These are phyloP conservation scores for Turnix velox DNA, from an alignment of 2,113 vertebrate genomes.

Conservation along the genomic window DNA sequence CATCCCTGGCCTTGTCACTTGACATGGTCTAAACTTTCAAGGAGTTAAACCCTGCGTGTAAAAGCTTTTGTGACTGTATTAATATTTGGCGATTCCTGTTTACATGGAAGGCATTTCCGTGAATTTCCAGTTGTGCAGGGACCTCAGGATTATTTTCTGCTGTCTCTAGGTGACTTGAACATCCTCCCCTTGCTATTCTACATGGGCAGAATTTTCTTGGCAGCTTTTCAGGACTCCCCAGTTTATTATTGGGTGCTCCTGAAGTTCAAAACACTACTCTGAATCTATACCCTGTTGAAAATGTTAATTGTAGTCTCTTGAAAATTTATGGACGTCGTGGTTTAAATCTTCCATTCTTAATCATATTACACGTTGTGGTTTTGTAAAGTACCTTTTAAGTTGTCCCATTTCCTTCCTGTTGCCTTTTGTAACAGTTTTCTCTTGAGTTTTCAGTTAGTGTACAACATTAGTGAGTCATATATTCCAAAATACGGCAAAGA, in stretches of 20 bases:
- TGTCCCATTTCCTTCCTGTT: background rate
- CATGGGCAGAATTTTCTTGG: background rate
- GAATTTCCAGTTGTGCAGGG: background rate
- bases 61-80: background rate
- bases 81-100: background rate
- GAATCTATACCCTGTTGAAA: background rate
- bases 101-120: background rate
- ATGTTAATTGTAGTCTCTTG: background rate
- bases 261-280: background rate
- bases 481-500: background rate
- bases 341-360: background rate
- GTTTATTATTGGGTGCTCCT: background rate
- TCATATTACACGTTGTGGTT: background rate
- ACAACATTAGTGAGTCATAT: background rate
- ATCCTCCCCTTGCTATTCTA: background rate
- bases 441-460: background rate
- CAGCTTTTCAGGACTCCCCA: background rate
- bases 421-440: background rate
- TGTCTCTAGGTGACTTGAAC: background rate
- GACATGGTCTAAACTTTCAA: rapidly evolving
- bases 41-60: background rate
- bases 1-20: background rate
- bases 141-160: background rate
- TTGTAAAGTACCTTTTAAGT: background rate
- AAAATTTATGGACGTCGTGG: background rate